Base-by-base conservation (phyloP, 92 coral and sea anemone genomes). In the Porites evermanni region DNA sequence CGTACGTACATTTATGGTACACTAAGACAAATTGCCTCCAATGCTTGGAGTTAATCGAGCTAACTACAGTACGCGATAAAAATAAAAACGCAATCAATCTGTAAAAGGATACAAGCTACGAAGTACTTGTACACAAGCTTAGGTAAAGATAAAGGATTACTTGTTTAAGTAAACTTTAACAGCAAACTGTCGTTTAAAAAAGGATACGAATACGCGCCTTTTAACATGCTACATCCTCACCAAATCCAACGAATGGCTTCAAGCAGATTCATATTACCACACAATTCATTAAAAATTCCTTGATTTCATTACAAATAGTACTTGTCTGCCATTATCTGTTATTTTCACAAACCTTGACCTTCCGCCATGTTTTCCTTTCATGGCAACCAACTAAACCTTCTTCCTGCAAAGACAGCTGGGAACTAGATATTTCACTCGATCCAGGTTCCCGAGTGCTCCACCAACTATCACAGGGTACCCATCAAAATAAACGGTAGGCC, bases 191-290 rank as follows among this genome's bases (percentile, higher is more conserved):
- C 79, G 79, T 5, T 64, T 24, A 47, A 14, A 8, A 93, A 97
- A 97, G 98, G 99, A 97, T 97, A 97, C 99, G 99, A 97, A 88
- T 97, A 97, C 50, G 99, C 99, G 73, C 98, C 98, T 58, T 87
- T 95, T 88, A 97, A 93, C 98, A 95, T 95, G 79, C 90, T 93
- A 93, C 88, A 92, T 84, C 77, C 83, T 94, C 93, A 84, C 74
- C 53, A 58, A 75, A 80, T 84, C 79, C 84, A 52, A 21, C 58
- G 12, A 63, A 86, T 68, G 80, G 84, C 77, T 84, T 72, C 79
- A 53, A 75, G 20, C 8, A 75, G 75, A 75, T 67, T 85, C 78
- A 67, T 47, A 75, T 74, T 74, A 24, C 53, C 75, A 24, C 76
- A 32, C 24, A 51, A 68, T 17, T 78, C 69, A 32, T 26, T 59